phyloP scores from a whole-genome alignment of 2,888 invertebrate genomes.

The Orchesella flavescens region DNA sequence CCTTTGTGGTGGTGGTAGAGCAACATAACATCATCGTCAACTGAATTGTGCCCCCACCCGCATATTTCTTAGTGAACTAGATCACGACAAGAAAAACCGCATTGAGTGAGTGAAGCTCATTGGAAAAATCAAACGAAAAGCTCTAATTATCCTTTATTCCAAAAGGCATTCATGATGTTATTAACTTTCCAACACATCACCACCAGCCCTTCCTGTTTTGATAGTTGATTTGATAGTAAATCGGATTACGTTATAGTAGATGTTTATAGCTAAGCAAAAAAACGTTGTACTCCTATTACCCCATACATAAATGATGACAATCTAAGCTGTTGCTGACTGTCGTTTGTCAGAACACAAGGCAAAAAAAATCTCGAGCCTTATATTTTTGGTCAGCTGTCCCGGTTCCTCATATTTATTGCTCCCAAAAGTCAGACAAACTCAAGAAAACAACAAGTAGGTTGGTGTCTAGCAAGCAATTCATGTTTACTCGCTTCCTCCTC shows the following conservation, averaged over 20 bases:
- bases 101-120: background rate
- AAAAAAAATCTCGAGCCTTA: background rate
- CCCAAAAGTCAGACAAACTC: background rate
- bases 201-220: conserved; percentile 46
- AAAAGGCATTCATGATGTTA: conserved; percentile 18
- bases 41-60: background rate
- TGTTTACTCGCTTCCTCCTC: conserved; percentile 4
- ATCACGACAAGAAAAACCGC: conserved; percentile 18
- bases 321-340: background rate
- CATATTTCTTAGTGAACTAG: conserved; percentile 19
- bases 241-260: background rate
- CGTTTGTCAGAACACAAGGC: background rate
- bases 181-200: background rate
- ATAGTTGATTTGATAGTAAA: conserved; percentile 11
- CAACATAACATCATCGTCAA: background rate
- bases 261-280: background rate
- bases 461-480: background rate
- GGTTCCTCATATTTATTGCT: conserved; percentile 21
- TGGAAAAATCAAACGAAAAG: conserved; percentile 20
- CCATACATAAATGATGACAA: background rate
- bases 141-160: conserved; percentile 25
- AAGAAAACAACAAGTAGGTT: background rate
- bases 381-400: conserved; percentile 1
- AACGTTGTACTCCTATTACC: background rate
- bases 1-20: background rate